Base-by-base conservation (phyloP, 2,888 invertebrate genomes). In the Tetropium fuscum region DNA sequence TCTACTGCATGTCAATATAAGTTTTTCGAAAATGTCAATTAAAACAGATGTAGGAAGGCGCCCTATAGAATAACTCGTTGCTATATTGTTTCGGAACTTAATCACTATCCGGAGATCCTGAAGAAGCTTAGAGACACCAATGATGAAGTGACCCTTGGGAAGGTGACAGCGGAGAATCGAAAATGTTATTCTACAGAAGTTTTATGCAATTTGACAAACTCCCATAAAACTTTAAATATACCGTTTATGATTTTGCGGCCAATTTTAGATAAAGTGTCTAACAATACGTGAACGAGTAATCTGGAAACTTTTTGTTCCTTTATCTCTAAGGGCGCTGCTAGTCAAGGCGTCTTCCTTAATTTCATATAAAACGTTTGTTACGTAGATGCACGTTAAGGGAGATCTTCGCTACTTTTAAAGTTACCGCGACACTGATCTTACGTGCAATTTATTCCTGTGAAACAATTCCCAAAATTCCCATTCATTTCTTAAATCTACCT, bases 151-250 rank as follows among this genome's bases (percentile, higher is more conserved):
- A 63, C 70, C 66, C 67, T 64, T 63, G 67, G 67, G 65, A 66
- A 58, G 60, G 58, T 64, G 48, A 55, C 66, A 62, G 53, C 55
- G 48, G 58, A 66, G 60, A 64, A 66, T 66, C 58, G 63, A 65
- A 68, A 69, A 68, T 63, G 70, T 65, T 66, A 62, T 64, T 65
- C 64, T 63, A 56, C 58, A 56, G 60, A 70, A 70, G 64, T 70
- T 69, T 66, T 58, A 60, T 63, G 62, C 67, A 69, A 70, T 70
- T 68, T 66, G 66, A 68, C 66, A 65, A 67, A 69, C 66, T 66
- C 64, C 64, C 60, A 68, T 68, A 63, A 70, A 70, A 70, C 62
- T 70, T 68, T 64, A 66, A 69, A 66, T 65, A 69, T 65, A 67
- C 58, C 64, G 63, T 66, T 71, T 66, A 65, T 69, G 66, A 71